A percentile compares a stretch with the other conserved stretches of the same genome.
Conservation (phyloP, 2,113 vertebrate species). For the Heptranchias perlo region DNA sequence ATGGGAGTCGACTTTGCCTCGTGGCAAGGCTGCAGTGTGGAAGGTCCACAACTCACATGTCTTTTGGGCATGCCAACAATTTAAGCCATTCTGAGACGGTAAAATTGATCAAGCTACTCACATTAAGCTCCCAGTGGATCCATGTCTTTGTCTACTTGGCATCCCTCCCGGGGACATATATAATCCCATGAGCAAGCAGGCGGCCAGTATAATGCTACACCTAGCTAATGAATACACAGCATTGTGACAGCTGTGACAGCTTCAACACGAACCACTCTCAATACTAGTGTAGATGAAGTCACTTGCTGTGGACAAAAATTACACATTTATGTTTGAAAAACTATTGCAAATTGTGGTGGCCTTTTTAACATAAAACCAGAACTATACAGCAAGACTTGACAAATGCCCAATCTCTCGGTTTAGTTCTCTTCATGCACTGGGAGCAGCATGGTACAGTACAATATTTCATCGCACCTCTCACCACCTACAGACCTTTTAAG, state of each 20-base stretch:
- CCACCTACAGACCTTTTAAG: background rate
- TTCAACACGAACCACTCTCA: background rate
- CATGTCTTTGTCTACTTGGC: background rate
- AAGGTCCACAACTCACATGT: background rate
- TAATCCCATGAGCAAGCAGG: background rate
- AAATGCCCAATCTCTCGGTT: background rate
- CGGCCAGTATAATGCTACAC: background rate
- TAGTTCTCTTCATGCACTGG: background rate
- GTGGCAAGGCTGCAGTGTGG: background rate
- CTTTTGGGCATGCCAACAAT: background rate
- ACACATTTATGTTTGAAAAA: background rate
- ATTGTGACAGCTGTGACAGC: background rate
- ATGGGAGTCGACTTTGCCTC: background rate
- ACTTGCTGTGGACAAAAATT: background rate
- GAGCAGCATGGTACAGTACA: background rate
- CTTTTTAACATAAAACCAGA: background rate
- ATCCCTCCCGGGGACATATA: background rate
- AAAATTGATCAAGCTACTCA: background rate
- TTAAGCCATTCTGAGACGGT: background rate
- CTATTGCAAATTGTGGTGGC: background rate
- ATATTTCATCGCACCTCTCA: background rate
- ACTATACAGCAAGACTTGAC: background rate
- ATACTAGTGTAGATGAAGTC: background rate
- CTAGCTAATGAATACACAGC: background rate
- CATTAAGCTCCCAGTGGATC: background rate